phyloP scores from a whole-genome alignment of 1,140 invertebrate species.

The Triops cancriformis region DNA sequence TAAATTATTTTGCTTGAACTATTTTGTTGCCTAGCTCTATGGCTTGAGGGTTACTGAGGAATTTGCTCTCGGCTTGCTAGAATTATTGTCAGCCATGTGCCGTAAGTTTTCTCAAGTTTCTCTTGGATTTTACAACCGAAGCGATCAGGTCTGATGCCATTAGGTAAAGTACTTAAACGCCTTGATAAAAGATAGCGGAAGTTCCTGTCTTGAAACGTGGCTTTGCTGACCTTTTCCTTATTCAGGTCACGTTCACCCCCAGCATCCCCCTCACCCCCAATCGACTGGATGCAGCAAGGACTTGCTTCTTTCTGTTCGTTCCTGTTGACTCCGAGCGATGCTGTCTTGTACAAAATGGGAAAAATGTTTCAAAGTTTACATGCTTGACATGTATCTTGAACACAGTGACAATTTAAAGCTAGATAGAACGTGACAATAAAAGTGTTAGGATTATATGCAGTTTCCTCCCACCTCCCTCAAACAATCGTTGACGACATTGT shows the following conservation, averaged over 20 bases:
- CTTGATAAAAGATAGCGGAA: conserved; percentile 5
- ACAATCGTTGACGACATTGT: background rate
- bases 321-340: background rate
- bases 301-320: background rate
- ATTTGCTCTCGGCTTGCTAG: too few relatives aligned
- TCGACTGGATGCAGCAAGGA: background rate
- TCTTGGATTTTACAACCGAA: background rate
- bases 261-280: background rate
- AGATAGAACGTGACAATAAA: background rate
- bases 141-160: background rate
- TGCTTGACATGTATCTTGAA: conserved; percentile 14
- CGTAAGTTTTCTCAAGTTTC: background rate
- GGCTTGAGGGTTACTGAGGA: too few relatives aligned
- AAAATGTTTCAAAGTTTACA: background rate
- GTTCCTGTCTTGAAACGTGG: background rate
- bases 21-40: too few relatives aligned
- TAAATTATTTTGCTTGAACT: too few relatives aligned
- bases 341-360: background rate
- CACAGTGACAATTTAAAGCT: background rate
- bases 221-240: background rate
- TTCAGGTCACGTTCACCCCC: background rate
- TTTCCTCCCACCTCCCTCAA: background rate
- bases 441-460: background rate
- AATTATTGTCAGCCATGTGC: background rate
- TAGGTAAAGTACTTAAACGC: background rate